Evolutionary conservation across 2,888 invertebrate genomes (phyloP).

Genomic region (Oscheius sp.): DNA sequence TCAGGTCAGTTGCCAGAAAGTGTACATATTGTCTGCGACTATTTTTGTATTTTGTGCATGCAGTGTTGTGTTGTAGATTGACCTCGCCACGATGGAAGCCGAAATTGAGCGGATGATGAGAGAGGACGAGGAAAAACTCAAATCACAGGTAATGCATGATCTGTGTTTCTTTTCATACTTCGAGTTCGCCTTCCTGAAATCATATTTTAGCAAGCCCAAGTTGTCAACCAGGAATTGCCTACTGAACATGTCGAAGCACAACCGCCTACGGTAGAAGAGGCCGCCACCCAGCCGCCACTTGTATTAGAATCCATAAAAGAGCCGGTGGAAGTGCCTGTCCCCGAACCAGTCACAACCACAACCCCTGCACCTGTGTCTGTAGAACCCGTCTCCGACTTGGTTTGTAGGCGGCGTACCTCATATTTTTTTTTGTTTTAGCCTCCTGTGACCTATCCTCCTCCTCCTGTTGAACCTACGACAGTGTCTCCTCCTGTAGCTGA

Average conservation of each 20-base stretch:
- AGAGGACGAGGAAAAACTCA: slow-evolving; percentile 37
- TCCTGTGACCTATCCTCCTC: slow-evolving; percentile 25
- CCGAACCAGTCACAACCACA: background rate
- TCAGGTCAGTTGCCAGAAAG: background rate
- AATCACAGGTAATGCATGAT: slow-evolving; percentile 10
- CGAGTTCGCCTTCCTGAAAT: background rate
- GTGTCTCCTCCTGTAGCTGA: slow-evolving; percentile 12
- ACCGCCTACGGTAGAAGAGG: slow-evolving; percentile 29
- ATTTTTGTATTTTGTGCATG: background rate
- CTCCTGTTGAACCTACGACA: slow-evolving; percentile 22
- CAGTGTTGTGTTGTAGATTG: slow-evolving; percentile 12
- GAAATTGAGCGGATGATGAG: slow-evolving; percentile 38
- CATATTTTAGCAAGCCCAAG: background rate
- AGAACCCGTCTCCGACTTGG: background rate
- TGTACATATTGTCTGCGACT: background rate
- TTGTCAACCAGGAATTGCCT: background rate
- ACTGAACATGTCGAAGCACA: background rate
- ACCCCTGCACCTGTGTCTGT: background rate
- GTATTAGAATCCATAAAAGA: slow-evolving; percentile 9
- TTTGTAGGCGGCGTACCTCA: background rate
- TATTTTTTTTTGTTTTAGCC: too few species aligned
- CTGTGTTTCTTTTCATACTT: background rate
- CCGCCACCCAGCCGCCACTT: background rate
- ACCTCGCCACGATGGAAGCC: slow-evolving; percentile 23
- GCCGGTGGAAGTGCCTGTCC: background rate